Percentiles rank a stretch among this genome's conserved stretches.
Conservation (phyloP, 2,113 vertebrate genomes). For the Cheirogaleus medius region DNA sequence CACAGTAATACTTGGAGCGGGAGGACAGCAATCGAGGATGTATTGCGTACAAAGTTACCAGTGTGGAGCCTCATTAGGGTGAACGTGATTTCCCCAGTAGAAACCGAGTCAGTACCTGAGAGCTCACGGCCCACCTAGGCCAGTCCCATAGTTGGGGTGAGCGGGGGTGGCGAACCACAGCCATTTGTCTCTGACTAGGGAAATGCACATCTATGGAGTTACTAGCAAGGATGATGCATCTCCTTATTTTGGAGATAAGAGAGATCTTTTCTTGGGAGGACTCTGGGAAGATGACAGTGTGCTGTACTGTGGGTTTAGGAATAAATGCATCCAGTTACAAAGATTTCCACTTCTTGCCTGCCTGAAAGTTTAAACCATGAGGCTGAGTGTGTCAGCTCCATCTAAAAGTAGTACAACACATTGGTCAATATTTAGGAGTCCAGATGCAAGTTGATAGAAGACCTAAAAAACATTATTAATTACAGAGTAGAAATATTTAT, state of each 20-base stretch:
- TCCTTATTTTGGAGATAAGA: not conserved
- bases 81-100: not conserved
- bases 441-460: not conserved
- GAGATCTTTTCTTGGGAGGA: not conserved
- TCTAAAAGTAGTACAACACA: not conserved
- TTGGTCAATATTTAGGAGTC: not conserved
- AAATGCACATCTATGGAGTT: not conserved
- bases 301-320: not conserved
- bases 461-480: not conserved
- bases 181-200: not conserved
- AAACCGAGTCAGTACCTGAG: not conserved
- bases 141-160: not conserved
- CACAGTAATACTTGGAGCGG: not conserved
- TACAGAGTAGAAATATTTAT: not conserved
- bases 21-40: not conserved
- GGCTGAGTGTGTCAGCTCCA: not conserved
- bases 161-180: not conserved
- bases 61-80: not conserved
- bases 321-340: not conserved
- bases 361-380: not conserved
- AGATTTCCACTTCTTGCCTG: not conserved
- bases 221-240: not conserved
- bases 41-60: not conserved
- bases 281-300: not conserved
- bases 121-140: not conserved